Percentiles rank a stretch among this genome's conserved stretches.
phyloP scores from a whole-genome alignment of 2,113 vertebrate species.

The Oceanites oceanicus region DNA sequence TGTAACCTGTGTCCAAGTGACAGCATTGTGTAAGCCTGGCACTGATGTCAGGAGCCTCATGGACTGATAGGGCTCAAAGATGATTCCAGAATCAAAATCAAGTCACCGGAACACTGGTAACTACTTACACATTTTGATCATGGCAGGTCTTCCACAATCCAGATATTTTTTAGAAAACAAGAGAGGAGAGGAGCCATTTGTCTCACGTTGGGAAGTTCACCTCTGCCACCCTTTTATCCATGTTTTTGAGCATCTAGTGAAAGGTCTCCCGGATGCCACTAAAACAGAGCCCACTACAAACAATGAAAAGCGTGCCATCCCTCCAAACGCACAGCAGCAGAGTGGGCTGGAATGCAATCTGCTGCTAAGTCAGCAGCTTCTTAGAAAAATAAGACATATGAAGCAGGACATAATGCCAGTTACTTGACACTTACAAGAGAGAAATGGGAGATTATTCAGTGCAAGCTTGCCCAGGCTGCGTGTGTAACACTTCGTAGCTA shows the following conservation, averaged over 20 bases:
- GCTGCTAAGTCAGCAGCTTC: constrained; percentile 14
- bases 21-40: neutral
- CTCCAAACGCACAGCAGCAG: neutral
- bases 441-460: neutral
- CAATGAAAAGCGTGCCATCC: neutral
- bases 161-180: neutral
- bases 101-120: neutral
- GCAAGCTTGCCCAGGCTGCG: neutral
- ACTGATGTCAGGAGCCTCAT: neutral
- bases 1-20: too few relatives aligned
- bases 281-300: neutral
- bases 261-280: neutral
- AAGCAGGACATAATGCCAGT: neutral
- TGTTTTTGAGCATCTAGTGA: neutral
- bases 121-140: neutral
- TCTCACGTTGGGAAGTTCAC: neutral
- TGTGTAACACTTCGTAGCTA: too few relatives aligned
- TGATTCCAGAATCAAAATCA: neutral
- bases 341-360: constrained; percentile 15
- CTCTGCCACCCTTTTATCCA: neutral
- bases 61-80: neutral
- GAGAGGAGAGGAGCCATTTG: neutral
- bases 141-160: neutral
- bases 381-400: neutral
- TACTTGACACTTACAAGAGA: neutral